Conservation (phyloP, 1,140 invertebrate genomes). For the Sycophila sp. region DNA sequence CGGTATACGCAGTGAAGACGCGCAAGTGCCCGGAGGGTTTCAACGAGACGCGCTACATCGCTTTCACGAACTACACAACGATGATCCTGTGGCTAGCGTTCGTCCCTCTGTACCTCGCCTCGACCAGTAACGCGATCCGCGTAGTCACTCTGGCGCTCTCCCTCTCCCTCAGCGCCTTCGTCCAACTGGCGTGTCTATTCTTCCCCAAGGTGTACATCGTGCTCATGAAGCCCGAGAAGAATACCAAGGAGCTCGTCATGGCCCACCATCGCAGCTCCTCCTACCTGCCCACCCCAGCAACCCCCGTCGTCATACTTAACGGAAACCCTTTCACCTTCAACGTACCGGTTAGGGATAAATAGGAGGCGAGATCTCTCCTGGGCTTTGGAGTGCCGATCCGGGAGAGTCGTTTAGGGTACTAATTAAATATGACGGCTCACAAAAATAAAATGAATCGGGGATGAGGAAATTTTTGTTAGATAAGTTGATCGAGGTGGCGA, state of each 20-base stretch:
- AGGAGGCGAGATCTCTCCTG: neutral
- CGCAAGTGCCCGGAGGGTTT: conserved; percentile 82
- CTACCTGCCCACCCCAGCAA: neutral
- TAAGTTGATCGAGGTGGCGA: too few relatives aligned
- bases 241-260: conserved; percentile 74
- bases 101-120: conserved; percentile 71
- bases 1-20: conserved; percentile 80
- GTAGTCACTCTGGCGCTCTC: conserved; percentile 69
- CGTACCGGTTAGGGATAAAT: neutral
- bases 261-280: conserved; percentile 52
- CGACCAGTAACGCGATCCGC: conserved; percentile 67
- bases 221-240: conserved; percentile 75
- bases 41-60: conserved; percentile 79
- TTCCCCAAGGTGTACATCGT: conserved; percentile 75
- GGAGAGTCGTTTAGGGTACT: too few relatives aligned
- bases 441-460: too few relatives aligned
- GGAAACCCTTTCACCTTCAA: conserved; percentile 9
- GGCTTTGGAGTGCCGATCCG: too few relatives aligned
- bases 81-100: conserved; percentile 83
- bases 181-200: conserved; percentile 70
- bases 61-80: conserved; percentile 82
- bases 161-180: conserved; percentile 67
- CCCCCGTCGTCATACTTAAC: conserved; percentile 19
- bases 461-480: too few relatives aligned
- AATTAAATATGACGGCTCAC: too few relatives aligned